These are phyloP conservation scores for Orthosia gothica DNA, from an alignment of 2,888 invertebrate genomes.

Conservation along the genomic window DNA sequence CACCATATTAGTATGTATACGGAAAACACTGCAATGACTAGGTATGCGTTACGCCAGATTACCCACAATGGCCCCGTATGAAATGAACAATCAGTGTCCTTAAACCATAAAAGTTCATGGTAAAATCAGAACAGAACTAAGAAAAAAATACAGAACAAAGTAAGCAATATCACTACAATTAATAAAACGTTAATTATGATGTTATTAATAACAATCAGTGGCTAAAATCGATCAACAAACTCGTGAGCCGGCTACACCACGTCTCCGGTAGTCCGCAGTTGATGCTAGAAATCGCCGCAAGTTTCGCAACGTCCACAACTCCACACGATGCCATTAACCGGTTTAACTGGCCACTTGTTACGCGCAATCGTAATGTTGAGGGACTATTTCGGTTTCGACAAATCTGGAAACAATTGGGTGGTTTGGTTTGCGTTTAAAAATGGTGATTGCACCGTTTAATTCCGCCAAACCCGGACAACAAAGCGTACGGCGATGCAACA, in stretches of 20 bases:
- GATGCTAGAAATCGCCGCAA: constrained; percentile 56
- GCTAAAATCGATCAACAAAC: constrained; percentile 16
- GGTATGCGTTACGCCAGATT: not conserved
- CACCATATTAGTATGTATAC: not conserved
- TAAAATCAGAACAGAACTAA: not conserved
- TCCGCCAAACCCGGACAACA: not conserved
- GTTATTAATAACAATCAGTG: constrained; percentile 28
- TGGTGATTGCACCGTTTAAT: not conserved
- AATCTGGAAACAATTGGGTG: constrained; percentile 39
- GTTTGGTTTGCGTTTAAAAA: constrained; percentile 20
- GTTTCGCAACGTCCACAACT: constrained; percentile 60
- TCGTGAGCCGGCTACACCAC: constrained; percentile 23
- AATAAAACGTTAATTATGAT: constrained; percentile 12
- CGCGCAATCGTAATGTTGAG: constrained; percentile 53
- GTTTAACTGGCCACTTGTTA: constrained; percentile 62
- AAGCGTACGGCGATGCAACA: not conserved
- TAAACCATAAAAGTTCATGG: not conserved
- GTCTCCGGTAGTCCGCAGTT: constrained; percentile 43
- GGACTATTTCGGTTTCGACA: constrained; percentile 46
- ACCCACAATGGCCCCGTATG: no score
- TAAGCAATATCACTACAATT: constrained; percentile 14
- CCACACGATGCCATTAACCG: constrained; percentile 48
- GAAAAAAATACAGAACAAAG: constrained; percentile 4
- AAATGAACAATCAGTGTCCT: not conserved
- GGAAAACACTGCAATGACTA: not conserved